Evolutionary conservation across 2,797 vertebrate species (phyloP), one percentile per base, ranked within the genome.

Genomic region (Anabas testudineus): DNA sequence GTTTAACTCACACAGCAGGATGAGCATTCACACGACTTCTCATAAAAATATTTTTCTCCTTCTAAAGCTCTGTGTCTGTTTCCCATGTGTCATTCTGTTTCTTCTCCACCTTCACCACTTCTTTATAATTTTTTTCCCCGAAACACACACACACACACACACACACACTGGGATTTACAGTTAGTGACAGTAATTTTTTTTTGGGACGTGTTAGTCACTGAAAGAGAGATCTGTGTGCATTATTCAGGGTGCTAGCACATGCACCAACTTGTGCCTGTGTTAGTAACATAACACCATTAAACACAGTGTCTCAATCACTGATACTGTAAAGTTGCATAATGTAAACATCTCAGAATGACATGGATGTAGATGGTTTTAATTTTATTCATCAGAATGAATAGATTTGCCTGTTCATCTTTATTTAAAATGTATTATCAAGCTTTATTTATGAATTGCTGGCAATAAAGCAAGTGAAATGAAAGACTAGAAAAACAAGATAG

Each of bases 161-260:
- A 61, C 67, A 26, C 18, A 26, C 16, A 15, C 3, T 0, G 1
- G 54, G 16, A 71, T 53, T 81, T 68, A 62, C 3, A 5, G 37
- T 59, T 52, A 42, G 45, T 68, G 54, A 53, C 48, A 26, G 39
- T 42, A 67, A n/a, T n/a, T n/a, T 30, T 55, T 69, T 54, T 65
- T 42, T 58, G 53, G 21, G 48, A 68, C 72, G 30, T 32, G 57
- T 82, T 77, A 82, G 72, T 84, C 81, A 82, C 54, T 59, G 49
- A 34, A 57, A 58, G 16, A 47, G 18, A 42, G 34, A 13, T 42
- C 53, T 67, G 58, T 36, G 24, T 59, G 18, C 5, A 46, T 18
- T 34, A 9, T 41, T 26, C 43, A 58, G 18, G 65, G 34, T 56
- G 51, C 14, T 37, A 22, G 18, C 61, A 39, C 36, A 14, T 62